phyloP scores from a whole-genome alignment of 2,113 vertebrate genomes.

The Rallus limicola region DNA sequence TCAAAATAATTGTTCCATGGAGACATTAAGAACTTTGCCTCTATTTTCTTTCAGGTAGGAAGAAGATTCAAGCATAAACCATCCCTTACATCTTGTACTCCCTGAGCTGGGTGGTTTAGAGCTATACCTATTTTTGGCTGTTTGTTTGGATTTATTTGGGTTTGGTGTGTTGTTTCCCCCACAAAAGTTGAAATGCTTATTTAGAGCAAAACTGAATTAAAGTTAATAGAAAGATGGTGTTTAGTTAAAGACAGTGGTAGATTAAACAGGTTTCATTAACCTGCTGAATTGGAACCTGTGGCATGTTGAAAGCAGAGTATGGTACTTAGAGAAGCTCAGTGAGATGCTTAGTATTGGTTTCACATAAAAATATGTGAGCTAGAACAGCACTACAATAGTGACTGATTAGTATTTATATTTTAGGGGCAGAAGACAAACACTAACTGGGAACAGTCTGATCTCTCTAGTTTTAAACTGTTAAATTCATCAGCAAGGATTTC shows the following conservation, averaged over 20 bases:
- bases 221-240: background rate
- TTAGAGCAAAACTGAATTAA: background rate
- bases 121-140: background rate
- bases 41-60: background rate
- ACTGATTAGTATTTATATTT: background rate
- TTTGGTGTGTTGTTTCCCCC: background rate
- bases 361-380: background rate
- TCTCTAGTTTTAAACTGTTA: background rate
- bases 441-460: background rate
- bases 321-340: background rate
- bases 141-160: too few relatives aligned
- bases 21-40: background rate
- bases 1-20: background rate
- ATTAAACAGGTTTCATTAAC: background rate
- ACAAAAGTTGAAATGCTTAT: background rate
- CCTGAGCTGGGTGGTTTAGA: background rate
- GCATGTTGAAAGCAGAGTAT: background rate
- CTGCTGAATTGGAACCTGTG: background rate
- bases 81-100: background rate
- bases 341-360: background rate
- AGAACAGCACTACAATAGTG: background rate
- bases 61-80: background rate
- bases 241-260: background rate
- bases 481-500: background rate
- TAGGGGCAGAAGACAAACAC: constrained; percentile 1